Evolutionary conservation across 2,113 vertebrate species (phyloP).

Genomic region (Bothrops jararaca): DNA sequence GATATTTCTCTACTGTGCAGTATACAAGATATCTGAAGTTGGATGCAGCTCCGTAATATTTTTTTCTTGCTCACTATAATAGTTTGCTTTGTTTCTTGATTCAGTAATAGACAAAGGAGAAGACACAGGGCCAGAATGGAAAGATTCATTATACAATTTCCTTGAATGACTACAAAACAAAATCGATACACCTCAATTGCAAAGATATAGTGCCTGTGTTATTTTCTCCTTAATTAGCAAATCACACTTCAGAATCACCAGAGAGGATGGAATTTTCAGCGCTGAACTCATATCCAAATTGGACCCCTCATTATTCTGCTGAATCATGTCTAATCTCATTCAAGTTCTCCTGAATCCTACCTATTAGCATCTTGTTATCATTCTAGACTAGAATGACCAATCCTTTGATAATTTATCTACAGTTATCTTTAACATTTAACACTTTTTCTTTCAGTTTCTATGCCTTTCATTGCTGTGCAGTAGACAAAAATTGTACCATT

Average conservation of each 20-base stretch:
- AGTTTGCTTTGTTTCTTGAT: neutral
- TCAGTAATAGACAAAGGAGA: neutral
- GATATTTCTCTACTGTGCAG: neutral
- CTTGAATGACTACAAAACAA: neutral
- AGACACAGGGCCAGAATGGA: neutral
- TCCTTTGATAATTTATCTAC: neutral
- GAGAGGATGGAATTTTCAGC: neutral
- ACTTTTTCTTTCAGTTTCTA: neutral
- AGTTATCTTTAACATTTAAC: neutral
- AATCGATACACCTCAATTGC: neutral
- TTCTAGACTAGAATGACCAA: neutral
- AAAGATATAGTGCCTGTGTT: neutral
- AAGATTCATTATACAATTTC: neutral
- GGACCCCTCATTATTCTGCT: neutral
- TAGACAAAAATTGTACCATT: neutral
- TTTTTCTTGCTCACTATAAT: neutral
- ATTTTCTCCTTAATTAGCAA: neutral
- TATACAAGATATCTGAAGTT: neutral
- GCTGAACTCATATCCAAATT: neutral
- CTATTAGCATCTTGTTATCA: neutral
- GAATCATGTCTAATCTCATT: neutral
- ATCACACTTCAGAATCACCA: neutral
- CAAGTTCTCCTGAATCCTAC: neutral
- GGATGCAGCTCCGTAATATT: neutral
- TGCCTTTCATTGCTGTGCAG: neutral